A percentile compares a stretch with the other conserved stretches of the same genome.
Evolutionary conservation across 1,140 invertebrate species (phyloP).

Genomic region (Leptinotarsa lineolata): DNA sequence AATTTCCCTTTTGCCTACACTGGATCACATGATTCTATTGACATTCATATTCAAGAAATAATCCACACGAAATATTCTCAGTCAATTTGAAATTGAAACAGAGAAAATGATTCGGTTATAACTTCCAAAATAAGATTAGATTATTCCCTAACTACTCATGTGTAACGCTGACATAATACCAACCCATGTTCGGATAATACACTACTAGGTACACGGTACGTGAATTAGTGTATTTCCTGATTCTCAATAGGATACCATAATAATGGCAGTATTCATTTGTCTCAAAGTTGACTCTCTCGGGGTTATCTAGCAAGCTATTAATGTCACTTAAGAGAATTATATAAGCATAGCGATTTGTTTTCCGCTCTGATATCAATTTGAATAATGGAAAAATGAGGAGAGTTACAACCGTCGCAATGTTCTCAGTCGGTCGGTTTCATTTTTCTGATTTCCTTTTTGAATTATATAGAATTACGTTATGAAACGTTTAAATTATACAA

Average conservation of each 20-base stretch:
- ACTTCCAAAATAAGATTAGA: too few relatives aligned
- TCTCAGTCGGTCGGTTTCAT: background rate
- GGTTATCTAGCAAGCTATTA: conserved; percentile 2
- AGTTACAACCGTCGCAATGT: background rate
- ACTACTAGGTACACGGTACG: background rate
- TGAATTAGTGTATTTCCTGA: conserved; percentile 3
- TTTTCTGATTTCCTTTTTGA: background rate
- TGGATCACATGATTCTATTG: too few relatives aligned
- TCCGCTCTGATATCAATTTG: background rate
- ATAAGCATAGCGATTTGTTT: conserved; percentile 1
- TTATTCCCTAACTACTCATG: too few relatives aligned
- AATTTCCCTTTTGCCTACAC: too few relatives aligned
- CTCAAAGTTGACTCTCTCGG: background rate
- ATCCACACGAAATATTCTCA: too few relatives aligned
- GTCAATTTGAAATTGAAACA: too few relatives aligned
- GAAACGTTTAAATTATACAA: too few relatives aligned
- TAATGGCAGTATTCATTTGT: conserved; percentile 1
- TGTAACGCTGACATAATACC: background rate
- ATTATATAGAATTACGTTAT: background rate
- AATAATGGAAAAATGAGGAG: conserved; percentile 1
- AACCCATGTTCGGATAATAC: background rate
- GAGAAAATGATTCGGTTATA: too few relatives aligned
- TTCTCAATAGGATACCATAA: background rate
- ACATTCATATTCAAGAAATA: too few relatives aligned
- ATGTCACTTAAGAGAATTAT: background rate